phyloP scores from a whole-genome alignment of 2,797 vertebrate species.

The Coregonus suidteri region DNA sequence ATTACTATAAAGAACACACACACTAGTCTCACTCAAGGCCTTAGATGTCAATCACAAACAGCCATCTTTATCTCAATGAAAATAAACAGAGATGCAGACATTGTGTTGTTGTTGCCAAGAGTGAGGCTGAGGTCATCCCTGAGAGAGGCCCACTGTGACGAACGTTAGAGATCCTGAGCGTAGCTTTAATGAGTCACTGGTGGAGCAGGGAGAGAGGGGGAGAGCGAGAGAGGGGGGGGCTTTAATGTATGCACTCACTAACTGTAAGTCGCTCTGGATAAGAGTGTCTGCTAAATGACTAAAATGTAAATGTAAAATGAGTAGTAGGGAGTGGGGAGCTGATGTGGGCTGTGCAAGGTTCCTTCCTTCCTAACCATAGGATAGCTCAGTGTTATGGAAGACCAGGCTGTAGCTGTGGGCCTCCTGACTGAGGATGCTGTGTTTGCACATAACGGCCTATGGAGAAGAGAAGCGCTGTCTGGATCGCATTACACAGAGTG shows the following conservation, averaged over 20 bases:
- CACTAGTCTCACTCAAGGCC: constrained; percentile 1
- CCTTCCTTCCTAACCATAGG: neutral
- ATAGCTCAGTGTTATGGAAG: neutral
- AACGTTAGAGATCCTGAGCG: neutral
- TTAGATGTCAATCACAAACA: neutral
- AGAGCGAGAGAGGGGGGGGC: neutral
- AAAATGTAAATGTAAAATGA: no score
- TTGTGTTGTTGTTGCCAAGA: neutral
- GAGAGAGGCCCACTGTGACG: neutral
- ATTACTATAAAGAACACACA: constrained; percentile 17
- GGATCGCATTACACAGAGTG: constrained; percentile 10
- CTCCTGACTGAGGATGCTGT: neutral
- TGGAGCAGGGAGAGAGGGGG: neutral
- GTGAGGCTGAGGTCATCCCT: constrained; percentile 1
- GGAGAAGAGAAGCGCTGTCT: constrained; percentile 6
- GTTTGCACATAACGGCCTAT: constrained; percentile 5
- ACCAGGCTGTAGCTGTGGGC: neutral
- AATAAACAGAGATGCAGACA: neutral
- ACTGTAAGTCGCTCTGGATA: no score
- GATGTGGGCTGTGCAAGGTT: neutral
- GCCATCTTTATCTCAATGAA: neutral
- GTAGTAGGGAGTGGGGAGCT: neutral
- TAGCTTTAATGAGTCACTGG: neutral
- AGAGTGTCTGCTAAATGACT: no score
- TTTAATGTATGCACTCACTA: no score